Evolutionary conservation across 2,113 vertebrate species (phyloP).

Genomic region (Paraplagusia blochii): DNA sequence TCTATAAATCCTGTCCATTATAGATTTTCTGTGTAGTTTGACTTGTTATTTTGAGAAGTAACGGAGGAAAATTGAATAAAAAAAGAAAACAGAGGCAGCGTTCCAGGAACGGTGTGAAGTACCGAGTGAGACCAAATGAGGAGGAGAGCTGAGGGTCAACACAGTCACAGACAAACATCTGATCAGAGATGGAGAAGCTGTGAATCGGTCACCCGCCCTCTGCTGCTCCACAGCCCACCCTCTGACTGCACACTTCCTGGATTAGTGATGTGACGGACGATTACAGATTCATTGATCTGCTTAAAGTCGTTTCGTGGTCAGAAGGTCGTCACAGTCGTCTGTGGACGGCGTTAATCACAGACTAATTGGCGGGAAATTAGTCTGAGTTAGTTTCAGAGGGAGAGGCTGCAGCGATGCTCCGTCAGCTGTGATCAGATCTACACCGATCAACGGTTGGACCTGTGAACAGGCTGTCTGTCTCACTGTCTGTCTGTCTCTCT

Average conservation of each 20-base stretch:
- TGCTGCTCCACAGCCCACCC: neutral
- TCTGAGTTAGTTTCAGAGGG: constrained; percentile 57
- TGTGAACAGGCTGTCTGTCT: constrained; percentile 20
- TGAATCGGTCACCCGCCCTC: too few species aligned
- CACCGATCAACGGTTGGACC: constrained; percentile 21
- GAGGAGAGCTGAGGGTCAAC: constrained; percentile 1
- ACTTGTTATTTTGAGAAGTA: too few species aligned
- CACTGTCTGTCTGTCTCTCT: too few species aligned
- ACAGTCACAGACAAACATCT: too few species aligned
- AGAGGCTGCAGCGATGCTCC: constrained; percentile 23
- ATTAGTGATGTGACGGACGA: constrained; percentile 13
- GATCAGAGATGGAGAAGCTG: too few species aligned
- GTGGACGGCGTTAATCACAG: constrained; percentile 68
- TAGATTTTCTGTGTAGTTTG: too few species aligned
- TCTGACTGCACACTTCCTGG: constrained; percentile 1
- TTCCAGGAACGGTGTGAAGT: too few species aligned
- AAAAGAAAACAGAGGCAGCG: too few species aligned
- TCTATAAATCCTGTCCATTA: too few species aligned
- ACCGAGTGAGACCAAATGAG: neutral
- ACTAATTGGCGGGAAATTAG: constrained; percentile 68
- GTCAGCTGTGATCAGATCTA: constrained; percentile 35
- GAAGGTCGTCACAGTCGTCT: constrained; percentile 55
- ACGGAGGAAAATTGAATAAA: too few species aligned
- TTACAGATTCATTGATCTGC: constrained; percentile 56
- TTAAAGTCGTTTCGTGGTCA: constrained; percentile 56